Percentiles rank a stretch among this genome's conserved stretches.
These are phyloP conservation scores for Andricus grossulariae DNA, from an alignment of 1,140 invertebrate species.

Conservation along the genomic window DNA sequence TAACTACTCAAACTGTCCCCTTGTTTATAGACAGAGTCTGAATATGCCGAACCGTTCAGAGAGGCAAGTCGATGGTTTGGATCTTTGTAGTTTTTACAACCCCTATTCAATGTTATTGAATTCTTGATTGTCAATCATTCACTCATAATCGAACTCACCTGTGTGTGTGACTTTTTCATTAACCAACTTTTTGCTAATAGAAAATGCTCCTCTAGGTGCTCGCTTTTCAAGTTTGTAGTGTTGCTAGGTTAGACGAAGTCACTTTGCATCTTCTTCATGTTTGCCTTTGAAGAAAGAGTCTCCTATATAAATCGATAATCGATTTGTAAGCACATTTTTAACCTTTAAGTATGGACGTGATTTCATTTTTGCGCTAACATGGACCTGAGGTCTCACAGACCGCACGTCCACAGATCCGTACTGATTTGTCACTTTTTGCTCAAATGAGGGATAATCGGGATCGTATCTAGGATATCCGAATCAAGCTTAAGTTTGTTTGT, in stretches of 20 bases:
- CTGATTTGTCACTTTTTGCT: too few species aligned
- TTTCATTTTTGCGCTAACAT: too few species aligned
- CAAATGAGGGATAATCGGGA: too few species aligned
- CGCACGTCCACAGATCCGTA: too few species aligned
- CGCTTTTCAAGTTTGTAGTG: conserved; percentile 70
- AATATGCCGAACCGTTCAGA: conserved; percentile 77
- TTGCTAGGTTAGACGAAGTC: conserved; percentile 62
- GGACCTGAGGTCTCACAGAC: too few species aligned
- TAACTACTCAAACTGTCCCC: conserved; percentile 73
- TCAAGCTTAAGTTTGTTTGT: too few species aligned
- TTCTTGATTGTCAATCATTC: conserved; percentile 59
- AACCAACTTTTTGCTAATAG: conserved; percentile 69
- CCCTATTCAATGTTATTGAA: conserved; percentile 55
- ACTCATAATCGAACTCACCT: conserved; percentile 61
- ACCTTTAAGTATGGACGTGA: too few species aligned
- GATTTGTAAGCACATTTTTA: neutral
- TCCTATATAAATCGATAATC: conserved; percentile 34
- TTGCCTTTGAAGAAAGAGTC: conserved; percentile 38
- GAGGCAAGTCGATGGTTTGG: conserved; percentile 77
- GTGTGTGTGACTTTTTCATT: conserved; percentile 69
- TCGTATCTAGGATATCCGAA: too few species aligned
- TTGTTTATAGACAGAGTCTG: conserved; percentile 76
- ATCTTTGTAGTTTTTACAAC: conserved; percentile 72
- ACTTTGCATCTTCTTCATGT: conserved; percentile 55
- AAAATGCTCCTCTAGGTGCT: conserved; percentile 69